Conservation (phyloP, 1,140 invertebrate genomes). For the Ctenoplectra terminalis region DNA sequence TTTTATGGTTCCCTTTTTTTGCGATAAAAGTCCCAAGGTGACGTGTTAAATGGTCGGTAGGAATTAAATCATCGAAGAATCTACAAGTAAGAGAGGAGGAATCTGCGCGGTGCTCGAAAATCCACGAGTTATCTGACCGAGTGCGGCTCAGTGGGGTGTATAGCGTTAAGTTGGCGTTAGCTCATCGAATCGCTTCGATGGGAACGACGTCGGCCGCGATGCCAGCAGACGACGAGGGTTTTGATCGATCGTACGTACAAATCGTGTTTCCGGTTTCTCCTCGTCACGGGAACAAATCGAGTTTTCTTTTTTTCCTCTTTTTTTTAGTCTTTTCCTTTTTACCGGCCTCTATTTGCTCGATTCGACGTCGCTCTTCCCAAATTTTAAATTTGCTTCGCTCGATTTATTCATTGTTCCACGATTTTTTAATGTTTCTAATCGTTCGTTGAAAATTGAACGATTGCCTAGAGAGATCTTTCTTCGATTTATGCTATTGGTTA, state of each 20-base stretch:
- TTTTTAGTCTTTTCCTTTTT: background rate
- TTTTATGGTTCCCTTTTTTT: too few relatives aligned
- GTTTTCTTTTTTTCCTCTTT: slow-evolving; percentile 1
- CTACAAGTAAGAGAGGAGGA: slow-evolving; percentile 72
- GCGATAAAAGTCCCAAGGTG: background rate
- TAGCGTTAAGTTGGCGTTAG: slow-evolving; percentile 79
- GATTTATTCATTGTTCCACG: too few relatives aligned
- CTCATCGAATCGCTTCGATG: slow-evolving; percentile 74
- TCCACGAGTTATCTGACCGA: slow-evolving; percentile 78
- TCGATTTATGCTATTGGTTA: too few relatives aligned
- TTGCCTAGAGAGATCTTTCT: too few relatives aligned
- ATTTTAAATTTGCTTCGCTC: too few relatives aligned
- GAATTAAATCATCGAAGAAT: slow-evolving; percentile 67
- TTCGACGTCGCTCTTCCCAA: too few relatives aligned
- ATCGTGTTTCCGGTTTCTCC: slow-evolving; percentile 65
- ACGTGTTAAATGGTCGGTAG: slow-evolving; percentile 35
- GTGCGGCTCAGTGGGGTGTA: slow-evolving; percentile 76
- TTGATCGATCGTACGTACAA: slow-evolving; percentile 73
- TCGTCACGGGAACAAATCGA: slow-evolving; percentile 52
- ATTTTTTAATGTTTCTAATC: too few relatives aligned
- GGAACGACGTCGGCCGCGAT: slow-evolving; percentile 52
- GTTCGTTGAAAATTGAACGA: too few relatives aligned
- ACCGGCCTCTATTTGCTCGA: too few relatives aligned
- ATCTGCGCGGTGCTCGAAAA: slow-evolving; percentile 69
- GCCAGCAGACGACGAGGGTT: slow-evolving; percentile 53